phyloP scores from a whole-genome alignment of 2,888 invertebrate genomes.

The Lutraria lutraria region DNA sequence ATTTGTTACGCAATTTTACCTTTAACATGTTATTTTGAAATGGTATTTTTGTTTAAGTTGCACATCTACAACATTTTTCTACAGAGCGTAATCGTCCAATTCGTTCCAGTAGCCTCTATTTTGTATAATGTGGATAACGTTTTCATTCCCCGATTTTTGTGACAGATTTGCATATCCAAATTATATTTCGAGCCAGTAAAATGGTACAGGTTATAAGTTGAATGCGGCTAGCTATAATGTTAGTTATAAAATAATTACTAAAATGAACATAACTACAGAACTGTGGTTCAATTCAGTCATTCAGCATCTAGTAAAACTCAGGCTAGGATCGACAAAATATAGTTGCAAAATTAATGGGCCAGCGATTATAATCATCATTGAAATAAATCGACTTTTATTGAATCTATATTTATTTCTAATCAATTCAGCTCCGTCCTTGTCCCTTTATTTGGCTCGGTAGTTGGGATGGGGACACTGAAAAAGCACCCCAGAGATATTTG shows the following conservation, averaged over 20 bases:
- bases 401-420: too few species aligned
- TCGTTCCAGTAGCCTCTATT: not conserved
- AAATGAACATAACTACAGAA: not conserved
- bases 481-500: too few species aligned
- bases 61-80: not conserved
- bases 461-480: too few species aligned
- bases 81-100: not conserved
- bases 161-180: not conserved
- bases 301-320: not conserved
- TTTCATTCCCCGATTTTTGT: not conserved
- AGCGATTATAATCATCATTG: too few species aligned
- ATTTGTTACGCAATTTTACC: constrained; percentile 10
- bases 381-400: too few species aligned
- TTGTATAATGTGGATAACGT: not conserved
- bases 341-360: too few species aligned
- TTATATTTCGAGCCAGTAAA: not conserved
- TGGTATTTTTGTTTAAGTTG: not conserved
- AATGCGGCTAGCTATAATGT: too few species aligned
- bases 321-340: not conserved
- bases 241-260: too few species aligned
- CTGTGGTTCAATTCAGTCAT: not conserved
- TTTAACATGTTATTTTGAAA: not conserved
- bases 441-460: too few species aligned
- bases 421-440: too few species aligned
- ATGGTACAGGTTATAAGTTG: not conserved